A percentile compares a stretch with the other conserved stretches of the same genome.
Conservation (phyloP, 2,888 invertebrate genomes). For the Nesidiocoris tenuis region DNA sequence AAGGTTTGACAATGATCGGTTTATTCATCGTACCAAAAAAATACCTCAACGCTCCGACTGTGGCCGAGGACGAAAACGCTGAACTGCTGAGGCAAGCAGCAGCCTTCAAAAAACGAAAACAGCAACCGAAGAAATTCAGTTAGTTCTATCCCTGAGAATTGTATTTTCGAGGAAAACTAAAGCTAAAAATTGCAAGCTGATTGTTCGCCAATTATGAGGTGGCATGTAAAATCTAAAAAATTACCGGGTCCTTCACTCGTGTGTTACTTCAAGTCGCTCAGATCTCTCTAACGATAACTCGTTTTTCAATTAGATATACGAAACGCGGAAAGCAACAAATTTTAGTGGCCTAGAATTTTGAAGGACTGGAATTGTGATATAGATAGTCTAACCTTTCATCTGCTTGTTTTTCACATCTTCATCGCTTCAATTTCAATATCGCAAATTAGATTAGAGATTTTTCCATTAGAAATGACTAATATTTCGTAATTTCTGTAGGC, state of each 20-base stretch:
- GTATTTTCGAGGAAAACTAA: neutral
- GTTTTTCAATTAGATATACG: neutral
- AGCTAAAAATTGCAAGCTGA: too few relatives aligned
- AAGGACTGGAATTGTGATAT: conserved; percentile 39
- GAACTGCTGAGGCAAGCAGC: conserved; percentile 67
- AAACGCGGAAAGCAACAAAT: conserved; percentile 6
- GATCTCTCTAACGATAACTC: neutral
- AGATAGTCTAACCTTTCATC: conserved; percentile 9
- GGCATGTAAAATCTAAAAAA: neutral
- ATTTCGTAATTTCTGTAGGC: too few relatives aligned
- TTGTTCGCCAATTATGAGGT: neutral
- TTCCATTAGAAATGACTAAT: neutral
- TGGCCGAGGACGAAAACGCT: conserved; percentile 68
- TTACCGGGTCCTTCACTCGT: neutral
- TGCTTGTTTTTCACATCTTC: neutral
- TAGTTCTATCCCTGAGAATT: conserved; percentile 16
- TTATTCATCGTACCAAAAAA: conserved; percentile 68
- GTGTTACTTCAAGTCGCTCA: neutral
- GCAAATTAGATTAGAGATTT: neutral
- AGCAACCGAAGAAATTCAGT: conserved; percentile 39
- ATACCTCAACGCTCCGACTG: conserved; percentile 65
- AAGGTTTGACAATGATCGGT: conserved; percentile 68
- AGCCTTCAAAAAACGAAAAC: conserved; percentile 61
- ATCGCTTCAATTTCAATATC: neutral
- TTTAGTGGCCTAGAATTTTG: conserved; percentile 32